Base-by-base conservation (phyloP, 2,113 vertebrate species). In the Spea multiplicata region DNA sequence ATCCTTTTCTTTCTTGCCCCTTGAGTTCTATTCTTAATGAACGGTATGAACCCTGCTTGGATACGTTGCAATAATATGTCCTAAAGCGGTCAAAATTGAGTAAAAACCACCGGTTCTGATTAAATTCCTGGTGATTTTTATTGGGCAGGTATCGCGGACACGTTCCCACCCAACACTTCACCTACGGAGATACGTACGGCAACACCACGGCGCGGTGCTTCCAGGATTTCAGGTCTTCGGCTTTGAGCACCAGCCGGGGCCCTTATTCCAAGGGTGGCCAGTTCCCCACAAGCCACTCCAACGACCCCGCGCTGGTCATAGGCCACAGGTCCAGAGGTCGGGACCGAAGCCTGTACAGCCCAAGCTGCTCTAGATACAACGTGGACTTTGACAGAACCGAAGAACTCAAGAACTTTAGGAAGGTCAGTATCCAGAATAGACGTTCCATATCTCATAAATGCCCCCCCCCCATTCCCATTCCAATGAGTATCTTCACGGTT, bases 211-310 rank as follows among this genome's bases (percentile, higher is more conserved):
- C 87, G 73, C 90, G 84, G 69, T 84, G 87, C 52, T 87, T 88
- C 57, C 90, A 85, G 76, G 80, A 91, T 68, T 83, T 77, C 30
- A 83, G 86, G 46, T 70, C 62, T 0, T 8, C 81, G 0, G 82
- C 76, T 57, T 66, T 87, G 84, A 79, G 79, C 59, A 78, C 67
- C 46, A 84, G 83, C 73, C 46, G 8, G n/a, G 74, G 68, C 8
- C 53, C 80, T 1, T 83, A 82, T 73, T 73, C 80, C 72, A 77
- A 48, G 16, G 83, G 85, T 0, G 72, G 85, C 3, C 78, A 84
- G 68, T 88, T 91, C 53, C 91, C 90, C 0, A 87, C 87, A 3
- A 46, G 90, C 73, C 84, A 71, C 83, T 84, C 88, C 10, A 69
- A 81, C 2, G 72, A 82, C 52, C 79, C 86, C 0, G 30, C 61